phyloP scores from a whole-genome alignment of 2,113 vertebrate species.

The Phalacrocorax aristotelis region DNA sequence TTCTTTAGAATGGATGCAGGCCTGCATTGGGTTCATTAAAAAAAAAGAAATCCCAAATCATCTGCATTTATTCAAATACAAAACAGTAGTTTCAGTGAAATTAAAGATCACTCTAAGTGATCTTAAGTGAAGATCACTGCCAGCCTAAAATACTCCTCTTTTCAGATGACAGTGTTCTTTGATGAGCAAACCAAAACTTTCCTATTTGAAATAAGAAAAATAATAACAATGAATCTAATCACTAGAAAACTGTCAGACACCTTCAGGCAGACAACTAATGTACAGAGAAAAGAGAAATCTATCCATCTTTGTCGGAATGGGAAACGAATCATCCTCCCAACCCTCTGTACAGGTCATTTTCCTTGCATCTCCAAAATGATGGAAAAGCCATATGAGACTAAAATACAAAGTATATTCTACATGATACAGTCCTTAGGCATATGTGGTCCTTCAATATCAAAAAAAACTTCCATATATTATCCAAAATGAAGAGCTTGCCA shows the following conservation, averaged over 20 bases:
- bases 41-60: constrained; percentile 9
- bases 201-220: constrained; percentile 51
- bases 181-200: constrained; percentile 60
- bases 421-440: neutral
- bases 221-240: constrained; percentile 38
- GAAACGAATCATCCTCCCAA: neutral
- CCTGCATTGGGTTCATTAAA: neutral
- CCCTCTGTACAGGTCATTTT: neutral
- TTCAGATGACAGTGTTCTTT: constrained; percentile 11
- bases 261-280: neutral
- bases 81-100: constrained; percentile 29
- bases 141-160: constrained; percentile 37
- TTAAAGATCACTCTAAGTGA: neutral
- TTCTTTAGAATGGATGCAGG: constrained; percentile 6
- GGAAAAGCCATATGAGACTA: neutral
- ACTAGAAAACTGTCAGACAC: neutral
- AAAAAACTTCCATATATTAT: neutral
- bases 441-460: neutral
- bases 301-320: neutral
- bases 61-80: constrained; percentile 31
- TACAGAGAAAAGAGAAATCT: constrained; percentile 23
- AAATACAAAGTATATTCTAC: neutral
- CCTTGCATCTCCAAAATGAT: neutral
- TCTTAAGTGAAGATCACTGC: constrained; percentile 6
- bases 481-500: neutral